Conservation (phyloP, 1,140 invertebrate species). For the Agrilus planipennis region DNA sequence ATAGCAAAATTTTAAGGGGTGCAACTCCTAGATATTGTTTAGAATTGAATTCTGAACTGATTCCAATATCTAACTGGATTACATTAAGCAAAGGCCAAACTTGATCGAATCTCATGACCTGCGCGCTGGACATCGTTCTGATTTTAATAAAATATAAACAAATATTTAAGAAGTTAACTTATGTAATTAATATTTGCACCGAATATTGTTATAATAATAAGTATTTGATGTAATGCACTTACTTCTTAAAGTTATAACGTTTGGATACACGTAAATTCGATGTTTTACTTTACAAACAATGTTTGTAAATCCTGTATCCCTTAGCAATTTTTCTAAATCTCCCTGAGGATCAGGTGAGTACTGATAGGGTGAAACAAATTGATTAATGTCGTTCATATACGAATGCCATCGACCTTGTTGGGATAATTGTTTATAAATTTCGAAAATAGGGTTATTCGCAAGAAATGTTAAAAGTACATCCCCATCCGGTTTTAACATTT, state of each 20-base stretch:
- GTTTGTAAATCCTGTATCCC: conserved; percentile 52
- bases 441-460: conserved; percentile 56
- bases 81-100: conserved; percentile 3
- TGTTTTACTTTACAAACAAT: conserved; percentile 50
- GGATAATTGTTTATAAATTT: conserved; percentile 51
- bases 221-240: conserved; percentile 23
- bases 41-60: no score
- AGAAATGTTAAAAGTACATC: conserved; percentile 58
- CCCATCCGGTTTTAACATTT: conserved; percentile 49
- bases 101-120: conserved; percentile 2
- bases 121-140: no score
- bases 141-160: conserved; percentile 1
- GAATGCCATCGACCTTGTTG: conserved; percentile 44
- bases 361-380: conserved; percentile 54
- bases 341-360: conserved; percentile 47
- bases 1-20: no score
- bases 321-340: conserved; percentile 47
- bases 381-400: conserved; percentile 54
- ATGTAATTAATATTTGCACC: background rate
- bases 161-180: background rate
- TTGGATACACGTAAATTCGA: conserved; percentile 50
- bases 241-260: conserved; percentile 45
- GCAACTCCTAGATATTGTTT: no score
- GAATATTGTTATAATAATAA: background rate
- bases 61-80: conserved; percentile 4